A percentile compares a stretch with the other conserved stretches of the same genome.
These are phyloP conservation scores for Urosaurus nigricauda DNA, from an alignment of 2,797 vertebrate species.

Conservation along the genomic window DNA sequence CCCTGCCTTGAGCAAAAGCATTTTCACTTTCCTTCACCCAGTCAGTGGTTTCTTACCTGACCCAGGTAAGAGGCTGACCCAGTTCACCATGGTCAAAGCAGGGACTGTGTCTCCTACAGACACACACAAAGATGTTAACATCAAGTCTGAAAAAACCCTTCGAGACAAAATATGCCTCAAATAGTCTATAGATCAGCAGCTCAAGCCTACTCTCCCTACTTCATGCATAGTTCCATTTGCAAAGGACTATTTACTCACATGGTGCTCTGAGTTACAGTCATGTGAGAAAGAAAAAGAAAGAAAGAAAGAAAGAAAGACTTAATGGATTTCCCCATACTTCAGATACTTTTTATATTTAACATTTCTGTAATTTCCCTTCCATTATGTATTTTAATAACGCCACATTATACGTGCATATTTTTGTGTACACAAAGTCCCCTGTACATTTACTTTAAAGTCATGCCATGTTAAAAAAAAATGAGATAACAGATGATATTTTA, in stretches of 20 bases:
- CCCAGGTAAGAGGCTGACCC: too few relatives aligned
- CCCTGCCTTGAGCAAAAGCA: too few relatives aligned
- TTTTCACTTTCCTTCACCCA: too few relatives aligned
- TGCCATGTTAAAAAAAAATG: too few relatives aligned
- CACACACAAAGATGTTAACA: too few relatives aligned
- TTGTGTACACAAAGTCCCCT: neutral
- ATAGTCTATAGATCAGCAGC: neutral
- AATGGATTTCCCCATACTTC: neutral
- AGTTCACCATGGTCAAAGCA: too few relatives aligned
- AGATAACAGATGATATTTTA: slow-evolving; percentile 7
- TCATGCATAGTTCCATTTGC: neutral
- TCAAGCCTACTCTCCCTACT: too few relatives aligned
- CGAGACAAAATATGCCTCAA: too few relatives aligned
- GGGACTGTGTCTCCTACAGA: too few relatives aligned
- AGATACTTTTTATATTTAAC: neutral
- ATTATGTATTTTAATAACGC: neutral
- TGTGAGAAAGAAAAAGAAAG: neutral
- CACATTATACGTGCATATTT: neutral
- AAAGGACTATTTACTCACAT: neutral
- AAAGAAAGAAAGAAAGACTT: neutral
- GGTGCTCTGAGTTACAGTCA: neutral
- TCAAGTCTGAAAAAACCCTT: too few relatives aligned
- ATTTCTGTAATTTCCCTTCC: slow-evolving; percentile 7
- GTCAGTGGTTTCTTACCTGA: too few relatives aligned
- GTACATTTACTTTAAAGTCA: slow-evolving; percentile 12